Evolutionary conservation across 1,140 invertebrate species (phyloP).

Genomic region (Bursaphelenchus mucronatus): DNA sequence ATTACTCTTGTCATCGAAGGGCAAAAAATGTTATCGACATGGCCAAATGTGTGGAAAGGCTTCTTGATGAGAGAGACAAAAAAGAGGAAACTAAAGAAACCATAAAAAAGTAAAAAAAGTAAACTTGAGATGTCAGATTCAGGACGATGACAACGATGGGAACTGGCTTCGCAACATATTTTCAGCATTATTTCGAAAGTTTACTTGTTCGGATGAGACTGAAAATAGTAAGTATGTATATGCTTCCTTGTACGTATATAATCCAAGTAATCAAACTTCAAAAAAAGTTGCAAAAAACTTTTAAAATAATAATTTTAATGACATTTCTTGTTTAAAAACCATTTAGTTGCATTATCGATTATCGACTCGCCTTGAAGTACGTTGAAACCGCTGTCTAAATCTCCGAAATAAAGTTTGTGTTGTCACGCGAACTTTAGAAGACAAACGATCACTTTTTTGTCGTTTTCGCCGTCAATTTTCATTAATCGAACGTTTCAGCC

Average conservation of each 20-base stretch:
- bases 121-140: background rate
- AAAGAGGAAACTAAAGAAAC: background rate
- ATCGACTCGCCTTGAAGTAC: no score
- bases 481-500: no score
- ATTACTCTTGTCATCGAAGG: background rate
- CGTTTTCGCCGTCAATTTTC: no score
- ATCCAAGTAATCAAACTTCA: background rate
- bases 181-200: background rate
- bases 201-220: conserved; percentile 1
- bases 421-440: no score
- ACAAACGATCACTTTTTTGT: no score
- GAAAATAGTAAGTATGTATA: background rate
- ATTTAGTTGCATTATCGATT: no score
- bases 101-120: background rate
- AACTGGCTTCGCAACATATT: conserved; percentile 5
- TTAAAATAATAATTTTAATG: no score
- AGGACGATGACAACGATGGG: background rate
- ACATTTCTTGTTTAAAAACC: no score
- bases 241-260: background rate
- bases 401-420: no score
- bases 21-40: conserved; percentile 10
- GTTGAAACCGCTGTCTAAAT: no score
- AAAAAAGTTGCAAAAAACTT: no score
- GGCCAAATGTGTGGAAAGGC: conserved; percentile 5
- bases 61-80: conserved; percentile 11